A percentile compares a stretch with the other conserved stretches of the same genome.
These are phyloP conservation scores for Myotis daubentonii DNA, from an alignment of 2,797 vertebrate genomes.

Conservation along the genomic window DNA sequence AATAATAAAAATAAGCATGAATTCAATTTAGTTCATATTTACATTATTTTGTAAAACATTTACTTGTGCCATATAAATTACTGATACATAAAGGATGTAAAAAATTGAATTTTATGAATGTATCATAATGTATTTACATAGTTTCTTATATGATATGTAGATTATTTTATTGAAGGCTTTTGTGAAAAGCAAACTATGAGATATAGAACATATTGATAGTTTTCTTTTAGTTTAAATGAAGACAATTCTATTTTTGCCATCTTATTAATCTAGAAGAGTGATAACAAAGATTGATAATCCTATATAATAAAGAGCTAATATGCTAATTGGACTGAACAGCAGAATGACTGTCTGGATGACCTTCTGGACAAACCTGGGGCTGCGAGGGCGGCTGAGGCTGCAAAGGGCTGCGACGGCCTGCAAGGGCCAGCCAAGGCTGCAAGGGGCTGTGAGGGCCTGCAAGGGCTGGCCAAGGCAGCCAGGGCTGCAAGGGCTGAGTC, in stretches of 20 bases:
- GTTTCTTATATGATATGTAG: neutral
- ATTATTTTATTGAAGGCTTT: neutral
- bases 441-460: too few species aligned
- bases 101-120: neutral
- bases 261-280: slow-evolving; percentile 4
- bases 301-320: neutral
- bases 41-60: neutral
- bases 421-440: too few species aligned
- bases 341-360: too few species aligned
- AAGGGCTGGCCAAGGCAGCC: too few species aligned
- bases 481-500: too few species aligned
- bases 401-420: too few species aligned
- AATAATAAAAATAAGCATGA: neutral
- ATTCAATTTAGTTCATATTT: neutral
- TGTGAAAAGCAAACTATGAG: neutral
- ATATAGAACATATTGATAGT: neutral
- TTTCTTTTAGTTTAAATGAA: neutral
- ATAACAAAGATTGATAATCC: neutral
- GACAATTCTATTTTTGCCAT: neutral
- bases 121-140: neutral
- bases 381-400: too few species aligned
- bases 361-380: too few species aligned
- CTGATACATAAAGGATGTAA: neutral
- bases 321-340: too few species aligned
- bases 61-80: neutral